Conservation (phyloP, 2,113 vertebrate species). For the Ancistrus triradiatus region DNA sequence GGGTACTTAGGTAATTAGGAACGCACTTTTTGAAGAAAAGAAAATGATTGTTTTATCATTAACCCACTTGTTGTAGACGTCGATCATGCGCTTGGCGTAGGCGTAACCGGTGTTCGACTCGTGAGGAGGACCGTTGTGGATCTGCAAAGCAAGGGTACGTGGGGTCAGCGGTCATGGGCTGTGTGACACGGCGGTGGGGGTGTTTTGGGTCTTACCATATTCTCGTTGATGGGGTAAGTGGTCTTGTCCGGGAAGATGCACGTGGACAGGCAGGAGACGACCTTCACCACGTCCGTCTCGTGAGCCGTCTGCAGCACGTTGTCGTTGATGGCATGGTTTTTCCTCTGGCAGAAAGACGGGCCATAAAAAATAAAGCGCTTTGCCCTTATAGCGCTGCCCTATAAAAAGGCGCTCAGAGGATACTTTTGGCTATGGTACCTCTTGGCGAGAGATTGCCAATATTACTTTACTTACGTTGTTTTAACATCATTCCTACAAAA, state of each 20-base stretch:
- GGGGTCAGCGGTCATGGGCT: not conserved
- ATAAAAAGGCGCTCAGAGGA: no score
- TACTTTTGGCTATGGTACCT: no score
- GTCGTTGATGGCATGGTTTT: constrained; percentile 82
- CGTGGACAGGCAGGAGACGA: constrained; percentile 86
- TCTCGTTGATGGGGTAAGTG: constrained; percentile 83
- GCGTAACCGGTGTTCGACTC: constrained; percentile 92
- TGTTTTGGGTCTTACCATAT: constrained; percentile 69
- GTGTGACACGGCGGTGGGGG: not conserved
- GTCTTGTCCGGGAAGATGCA: constrained; percentile 88
- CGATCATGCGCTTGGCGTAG: constrained; percentile 94
- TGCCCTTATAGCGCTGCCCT: no score
- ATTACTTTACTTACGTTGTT: no score
- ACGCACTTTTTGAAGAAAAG: no score
- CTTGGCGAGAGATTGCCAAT: no score
- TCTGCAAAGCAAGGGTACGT: constrained; percentile 59
- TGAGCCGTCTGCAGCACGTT: constrained; percentile 80
- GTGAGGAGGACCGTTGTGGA: constrained; percentile 88
- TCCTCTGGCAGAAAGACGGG: no score
- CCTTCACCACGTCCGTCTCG: constrained; percentile 67
- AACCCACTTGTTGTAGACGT: constrained; percentile 63
- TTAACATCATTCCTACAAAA: no score
- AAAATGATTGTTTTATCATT: no score
- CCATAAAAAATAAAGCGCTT: no score
- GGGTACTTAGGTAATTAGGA: no score